phyloP scores from a whole-genome alignment of 1,140 invertebrate genomes.

The Nephila pilipes region DNA sequence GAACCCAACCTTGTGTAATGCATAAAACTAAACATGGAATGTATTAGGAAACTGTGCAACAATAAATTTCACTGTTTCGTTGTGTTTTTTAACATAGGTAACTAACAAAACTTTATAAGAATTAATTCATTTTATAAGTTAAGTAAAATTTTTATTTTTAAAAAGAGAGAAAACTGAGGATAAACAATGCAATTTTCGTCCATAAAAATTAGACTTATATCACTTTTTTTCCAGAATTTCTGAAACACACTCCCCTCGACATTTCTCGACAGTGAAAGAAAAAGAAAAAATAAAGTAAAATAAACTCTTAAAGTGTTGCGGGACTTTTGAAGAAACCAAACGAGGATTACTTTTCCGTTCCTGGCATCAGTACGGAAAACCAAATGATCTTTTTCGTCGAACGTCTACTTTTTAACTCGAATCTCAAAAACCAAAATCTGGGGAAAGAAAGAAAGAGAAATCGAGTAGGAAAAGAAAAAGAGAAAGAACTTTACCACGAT shows the following conservation, averaged over 20 bases:
- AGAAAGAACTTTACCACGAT: not conserved
- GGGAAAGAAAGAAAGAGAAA: not conserved
- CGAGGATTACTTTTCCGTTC: constrained; percentile 27
- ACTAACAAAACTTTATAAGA: no score
- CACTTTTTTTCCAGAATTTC: no score
- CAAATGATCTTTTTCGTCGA: constrained; percentile 1
- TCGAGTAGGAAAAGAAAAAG: not conserved
- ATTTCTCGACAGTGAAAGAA: not conserved
- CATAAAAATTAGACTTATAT: no score
- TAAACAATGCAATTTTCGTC: no score
- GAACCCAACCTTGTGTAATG: no score
- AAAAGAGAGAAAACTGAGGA: no score
- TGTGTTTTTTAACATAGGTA: no score
- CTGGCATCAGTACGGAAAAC: not conserved
- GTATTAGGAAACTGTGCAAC: no score
- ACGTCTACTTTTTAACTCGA: not conserved
- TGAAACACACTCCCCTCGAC: not conserved
- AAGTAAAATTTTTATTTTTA: no score
- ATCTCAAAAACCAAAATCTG: not conserved
- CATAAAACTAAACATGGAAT: no score
- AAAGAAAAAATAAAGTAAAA: not conserved
- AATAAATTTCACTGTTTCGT: no score
- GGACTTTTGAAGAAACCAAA: not conserved
- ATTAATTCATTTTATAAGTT: no score
- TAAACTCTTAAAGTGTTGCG: not conserved